Evolutionary conservation across 2,888 invertebrate genomes (phyloP), one percentile per base, ranked within the genome.

Genomic region (Heliconius charithonia): DNA sequence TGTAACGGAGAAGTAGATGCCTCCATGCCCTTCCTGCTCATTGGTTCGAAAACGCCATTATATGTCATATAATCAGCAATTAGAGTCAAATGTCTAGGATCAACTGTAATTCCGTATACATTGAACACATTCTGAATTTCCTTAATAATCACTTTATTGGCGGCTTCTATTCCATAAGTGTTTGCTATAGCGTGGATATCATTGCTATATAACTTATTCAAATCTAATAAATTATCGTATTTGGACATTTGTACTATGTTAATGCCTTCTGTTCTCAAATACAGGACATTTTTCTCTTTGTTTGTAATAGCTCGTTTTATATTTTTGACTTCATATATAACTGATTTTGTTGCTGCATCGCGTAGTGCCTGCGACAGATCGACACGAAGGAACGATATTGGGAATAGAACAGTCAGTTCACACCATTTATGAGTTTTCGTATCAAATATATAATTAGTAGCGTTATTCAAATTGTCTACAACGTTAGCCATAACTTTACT

Each of bases 61-160:
- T 97, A 98, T 0, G 99, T 99, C 99, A 99, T 99, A 89, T 99
- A 99, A 93, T 99, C 99, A 0, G 99, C 98, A 76, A 99, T 96
- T 9, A 99, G 94, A 0, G 97, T 96, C 86, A 99, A 95, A 96
- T 99, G 99, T 37, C 99, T 96, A 0, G 98, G 97, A 93, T 99
- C 98, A 4, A 99, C 99, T 13, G 97, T 96, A 86, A 99, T 99
- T 41, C 99, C 99, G 87, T 99, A 99, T 1, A 98, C 98, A 84
- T 97, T 97, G 91, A 99, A 99, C 56, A 99, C 99, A 88, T 98
- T 98, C 89, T 97, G 97, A 70, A 99, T 97, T 95, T 99, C 99
- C 92, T 97, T 98, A 19, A 98, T 97, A 78, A 99, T 97, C 4
- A 98, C 98, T 90, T 97, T 97, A 74, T 97, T 96, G 0, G 99